A percentile compares a stretch with the other conserved stretches of the same genome.
These are phyloP conservation scores for Corvus moneduloides DNA, from an alignment of 2,113 vertebrate genomes.

Conservation along the genomic window DNA sequence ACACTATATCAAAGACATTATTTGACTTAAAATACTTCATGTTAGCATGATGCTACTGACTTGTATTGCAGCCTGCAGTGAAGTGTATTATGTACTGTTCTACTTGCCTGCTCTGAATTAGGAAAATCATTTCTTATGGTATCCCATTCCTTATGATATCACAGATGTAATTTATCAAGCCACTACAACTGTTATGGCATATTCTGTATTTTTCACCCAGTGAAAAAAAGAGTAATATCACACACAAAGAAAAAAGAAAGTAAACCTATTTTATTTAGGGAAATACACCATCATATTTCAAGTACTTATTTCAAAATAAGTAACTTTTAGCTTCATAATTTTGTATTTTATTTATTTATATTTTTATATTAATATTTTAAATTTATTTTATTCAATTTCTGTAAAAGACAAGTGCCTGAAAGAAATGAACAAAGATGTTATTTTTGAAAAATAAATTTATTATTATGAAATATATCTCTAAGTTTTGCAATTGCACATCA, in stretches of 20 bases:
- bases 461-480: neutral
- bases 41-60: neutral
- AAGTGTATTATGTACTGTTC: neutral
- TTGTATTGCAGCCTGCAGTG: neutral
- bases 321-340: neutral
- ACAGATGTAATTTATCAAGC: neutral
- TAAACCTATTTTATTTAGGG: neutral
- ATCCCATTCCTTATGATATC: neutral
- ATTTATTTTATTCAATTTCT: neutral
- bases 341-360: neutral
- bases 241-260: neutral
- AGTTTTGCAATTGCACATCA: neutral
- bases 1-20: neutral
- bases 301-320: neutral
- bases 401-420: neutral
- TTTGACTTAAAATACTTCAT: neutral
- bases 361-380: neutral
- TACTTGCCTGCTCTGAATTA: neutral
- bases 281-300: neutral
- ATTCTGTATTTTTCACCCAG: neutral
- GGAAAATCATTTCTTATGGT: neutral
- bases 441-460: neutral
- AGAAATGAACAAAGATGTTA: neutral
- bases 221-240: neutral
- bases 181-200: neutral